These are phyloP conservation scores for Dendrocincla tyrannina DNA, from an alignment of 2,797 vertebrate species.

Conservation along the genomic window DNA sequence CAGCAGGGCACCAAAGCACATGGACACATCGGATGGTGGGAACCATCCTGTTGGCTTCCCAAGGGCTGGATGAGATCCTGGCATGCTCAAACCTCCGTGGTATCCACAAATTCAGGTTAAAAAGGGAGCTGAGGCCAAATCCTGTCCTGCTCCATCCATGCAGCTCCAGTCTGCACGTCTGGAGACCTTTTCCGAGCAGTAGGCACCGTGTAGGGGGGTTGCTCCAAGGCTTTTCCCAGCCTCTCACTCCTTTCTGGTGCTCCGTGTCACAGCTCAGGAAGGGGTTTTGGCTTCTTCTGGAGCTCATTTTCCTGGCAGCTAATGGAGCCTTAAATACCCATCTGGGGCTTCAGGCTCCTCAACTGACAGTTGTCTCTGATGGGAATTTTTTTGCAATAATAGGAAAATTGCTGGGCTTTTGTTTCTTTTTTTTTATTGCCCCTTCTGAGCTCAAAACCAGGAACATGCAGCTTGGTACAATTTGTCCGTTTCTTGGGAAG, in stretches of 20 bases:
- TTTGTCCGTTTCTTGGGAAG: not conserved
- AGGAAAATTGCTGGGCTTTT: not conserved
- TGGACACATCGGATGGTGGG: fast-evolving
- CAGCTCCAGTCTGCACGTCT: not conserved
- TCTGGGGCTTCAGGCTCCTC: not conserved
- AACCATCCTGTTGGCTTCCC: not conserved
- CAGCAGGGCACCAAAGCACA: not conserved
- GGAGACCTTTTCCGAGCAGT: not conserved
- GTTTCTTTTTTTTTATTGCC: not conserved
- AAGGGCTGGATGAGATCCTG: not conserved
- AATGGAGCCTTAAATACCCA: constrained; percentile 47
- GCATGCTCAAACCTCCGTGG: fast-evolving
- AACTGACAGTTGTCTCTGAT: not conserved
- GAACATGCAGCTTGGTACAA: not conserved
- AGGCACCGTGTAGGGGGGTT: fast-evolving
- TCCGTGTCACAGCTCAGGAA: not conserved
- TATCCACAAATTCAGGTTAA: not conserved
- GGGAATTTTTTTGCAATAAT: constrained; percentile 8
- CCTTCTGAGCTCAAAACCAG: not conserved
- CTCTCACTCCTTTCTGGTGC: not conserved
- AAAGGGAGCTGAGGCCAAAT: not conserved
- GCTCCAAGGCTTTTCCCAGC: constrained; percentile 1
- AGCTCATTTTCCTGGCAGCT: constrained; percentile 44
- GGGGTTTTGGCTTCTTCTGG: constrained; percentile 44
- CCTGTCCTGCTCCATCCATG: not conserved